Conservation (phyloP, 2,113 vertebrate genomes). For the Toxotes jaculatrix region DNA sequence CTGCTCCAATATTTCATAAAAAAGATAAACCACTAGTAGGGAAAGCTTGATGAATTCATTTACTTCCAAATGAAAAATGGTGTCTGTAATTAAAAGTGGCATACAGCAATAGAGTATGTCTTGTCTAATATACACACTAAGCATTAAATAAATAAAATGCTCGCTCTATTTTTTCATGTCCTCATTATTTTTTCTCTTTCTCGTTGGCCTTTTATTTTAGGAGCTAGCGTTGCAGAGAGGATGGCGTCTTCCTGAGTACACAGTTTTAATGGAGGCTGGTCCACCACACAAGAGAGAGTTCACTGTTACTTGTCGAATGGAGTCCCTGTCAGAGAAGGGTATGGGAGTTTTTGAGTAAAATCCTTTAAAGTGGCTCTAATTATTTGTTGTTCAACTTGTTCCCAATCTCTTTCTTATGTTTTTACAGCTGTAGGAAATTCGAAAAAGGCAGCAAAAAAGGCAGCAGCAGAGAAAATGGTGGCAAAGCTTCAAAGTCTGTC, state of each 20-base stretch:
- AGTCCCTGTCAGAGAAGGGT: constrained; percentile 90
- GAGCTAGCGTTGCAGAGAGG: constrained; percentile 90
- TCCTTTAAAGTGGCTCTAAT: neutral
- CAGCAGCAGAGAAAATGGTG: constrained; percentile 86
- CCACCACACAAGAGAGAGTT: constrained; percentile 90
- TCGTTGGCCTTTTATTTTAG: constrained; percentile 64
- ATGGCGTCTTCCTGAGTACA: constrained; percentile 91
- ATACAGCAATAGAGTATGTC: neutral
- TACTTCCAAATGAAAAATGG: neutral
- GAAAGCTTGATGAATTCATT: neutral
- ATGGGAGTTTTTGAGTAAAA: neutral
- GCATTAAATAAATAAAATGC: neutral
- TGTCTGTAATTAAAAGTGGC: neutral
- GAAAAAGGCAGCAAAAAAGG: constrained; percentile 88
- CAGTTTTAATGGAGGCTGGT: constrained; percentile 86
- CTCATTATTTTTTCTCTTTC: neutral
- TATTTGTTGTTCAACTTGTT: neutral
- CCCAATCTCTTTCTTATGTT: neutral
- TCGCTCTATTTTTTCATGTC: neutral
- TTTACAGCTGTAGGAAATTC: constrained; percentile 85
- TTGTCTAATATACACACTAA: neutral
- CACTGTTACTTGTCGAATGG: constrained; percentile 89
- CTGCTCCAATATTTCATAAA: neutral
- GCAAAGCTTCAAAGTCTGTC: constrained; percentile 86
- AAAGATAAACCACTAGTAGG: neutral